These are phyloP conservation scores for Chrysotoxum bicinctum DNA, from an alignment of 2,888 invertebrate genomes.

Conservation along the genomic window DNA sequence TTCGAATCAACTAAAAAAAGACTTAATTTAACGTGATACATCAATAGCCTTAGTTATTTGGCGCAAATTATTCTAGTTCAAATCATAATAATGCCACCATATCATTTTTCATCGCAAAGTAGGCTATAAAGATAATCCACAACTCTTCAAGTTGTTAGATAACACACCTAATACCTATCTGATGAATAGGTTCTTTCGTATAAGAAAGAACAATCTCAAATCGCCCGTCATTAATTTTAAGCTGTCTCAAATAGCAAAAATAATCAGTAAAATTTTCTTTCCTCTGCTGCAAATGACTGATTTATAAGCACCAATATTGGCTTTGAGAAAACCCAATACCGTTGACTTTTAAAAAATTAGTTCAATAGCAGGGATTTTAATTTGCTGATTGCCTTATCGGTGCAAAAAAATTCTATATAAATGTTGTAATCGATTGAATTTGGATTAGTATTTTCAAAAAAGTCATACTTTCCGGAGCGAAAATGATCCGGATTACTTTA, in stretches of 20 bases:
- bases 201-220: not conserved
- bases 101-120: not conserved
- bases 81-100: not conserved
- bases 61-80: not conserved
- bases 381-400: not conserved
- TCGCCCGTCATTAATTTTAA: not conserved
- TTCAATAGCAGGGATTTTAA: slow-evolving; percentile 3
- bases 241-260: not conserved
- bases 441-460: slow-evolving; percentile 7
- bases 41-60: not conserved
- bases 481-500: not conserved
- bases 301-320: slow-evolving; percentile 9
- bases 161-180: not conserved
- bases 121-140: not conserved
- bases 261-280: not conserved
- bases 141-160: not conserved
- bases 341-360: not conserved
- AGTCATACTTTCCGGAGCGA: not conserved
- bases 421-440: not conserved
- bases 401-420: not conserved
- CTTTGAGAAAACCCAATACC: not conserved
- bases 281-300: not conserved
- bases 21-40: not conserved
- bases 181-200: not conserved
- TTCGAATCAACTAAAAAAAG: too few species aligned